These are phyloP conservation scores for Caenorhabditis wallacei DNA, from an alignment of 2,888 invertebrate genomes.

Conservation along the genomic window DNA sequence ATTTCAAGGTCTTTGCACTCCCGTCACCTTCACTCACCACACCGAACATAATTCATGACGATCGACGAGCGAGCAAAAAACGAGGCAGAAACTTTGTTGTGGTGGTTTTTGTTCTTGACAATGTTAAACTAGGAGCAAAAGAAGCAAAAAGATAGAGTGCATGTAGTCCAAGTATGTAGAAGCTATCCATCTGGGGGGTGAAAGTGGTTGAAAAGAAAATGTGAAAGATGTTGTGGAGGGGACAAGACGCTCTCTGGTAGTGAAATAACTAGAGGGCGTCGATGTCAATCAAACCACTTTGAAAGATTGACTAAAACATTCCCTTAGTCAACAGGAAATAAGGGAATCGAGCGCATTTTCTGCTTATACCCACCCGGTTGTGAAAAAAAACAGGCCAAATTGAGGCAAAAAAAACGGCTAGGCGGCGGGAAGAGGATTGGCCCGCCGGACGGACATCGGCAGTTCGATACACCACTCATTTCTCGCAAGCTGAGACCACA, in stretches of 20 bases:
- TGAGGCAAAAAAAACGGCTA: conserved; percentile 21
- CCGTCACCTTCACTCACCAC: conserved; percentile 11
- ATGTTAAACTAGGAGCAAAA: conserved; percentile 12
- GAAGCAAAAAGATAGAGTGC: conserved; percentile 29
- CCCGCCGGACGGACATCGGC: conserved; percentile 30
- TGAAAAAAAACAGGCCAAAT: conserved; percentile 11
- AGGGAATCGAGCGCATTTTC: conserved; percentile 37
- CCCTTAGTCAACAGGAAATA: conserved; percentile 58
- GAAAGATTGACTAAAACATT: conserved; percentile 58
- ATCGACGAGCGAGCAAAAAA: conserved; percentile 14
- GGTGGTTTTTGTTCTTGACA: conserved; percentile 33
- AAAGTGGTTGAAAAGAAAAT: conserved; percentile 10
- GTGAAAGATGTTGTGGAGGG: neutral
- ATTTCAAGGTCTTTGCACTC: conserved; percentile 46
- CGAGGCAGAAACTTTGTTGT: conserved; percentile 3
- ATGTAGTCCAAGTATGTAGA: conserved; percentile 42
- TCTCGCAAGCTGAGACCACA: conserved; percentile 38
- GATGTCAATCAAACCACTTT: conserved; percentile 64
- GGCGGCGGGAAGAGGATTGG: conserved; percentile 27
- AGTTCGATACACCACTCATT: conserved; percentile 55
- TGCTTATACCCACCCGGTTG: conserved; percentile 16
- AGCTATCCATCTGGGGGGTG: conserved; percentile 44
- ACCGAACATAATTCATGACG: conserved; percentile 53
- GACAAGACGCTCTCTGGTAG: conserved; percentile 36
- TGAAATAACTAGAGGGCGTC: conserved; percentile 56